A percentile compares a stretch with the other conserved stretches of the same genome.
Evolutionary conservation across 1,140 invertebrate genomes (phyloP).

Genomic region (Conus ventricosus): DNA sequence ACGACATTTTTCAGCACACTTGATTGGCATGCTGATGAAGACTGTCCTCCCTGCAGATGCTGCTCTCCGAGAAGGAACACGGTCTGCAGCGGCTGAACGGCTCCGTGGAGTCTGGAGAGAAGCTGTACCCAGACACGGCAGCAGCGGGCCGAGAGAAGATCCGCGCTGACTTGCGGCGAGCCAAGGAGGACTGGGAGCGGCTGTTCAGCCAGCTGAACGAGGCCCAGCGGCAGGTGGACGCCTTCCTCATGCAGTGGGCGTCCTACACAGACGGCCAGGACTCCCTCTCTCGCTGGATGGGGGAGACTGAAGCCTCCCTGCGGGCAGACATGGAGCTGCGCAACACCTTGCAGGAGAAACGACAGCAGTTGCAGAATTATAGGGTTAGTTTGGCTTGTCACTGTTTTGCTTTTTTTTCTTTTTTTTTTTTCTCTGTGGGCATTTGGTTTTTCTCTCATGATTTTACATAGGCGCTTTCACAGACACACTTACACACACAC

Average conservation of each 20-base stretch:
- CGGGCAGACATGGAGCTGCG: slow-evolving; percentile 81
- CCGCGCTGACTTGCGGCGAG: slow-evolving; percentile 84
- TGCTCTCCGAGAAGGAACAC: slow-evolving; percentile 88
- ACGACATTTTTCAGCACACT: no score
- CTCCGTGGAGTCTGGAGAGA: slow-evolving; percentile 86
- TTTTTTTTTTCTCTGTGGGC: no score
- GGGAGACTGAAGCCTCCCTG: slow-evolving; percentile 88
- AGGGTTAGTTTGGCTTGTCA: slow-evolving; percentile 78
- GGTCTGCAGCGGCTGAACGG: slow-evolving; percentile 85
- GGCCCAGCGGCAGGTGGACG: slow-evolving; percentile 72
- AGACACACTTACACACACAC: no score
- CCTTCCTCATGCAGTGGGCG: slow-evolving; percentile 71
- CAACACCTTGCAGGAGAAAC: slow-evolving; percentile 89
- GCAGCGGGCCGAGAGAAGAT: slow-evolving; percentile 91
- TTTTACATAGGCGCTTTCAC: slow-evolving; percentile 79
- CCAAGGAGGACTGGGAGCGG: slow-evolving; percentile 87
- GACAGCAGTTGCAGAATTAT: slow-evolving; percentile 89
- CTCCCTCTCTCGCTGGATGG: slow-evolving; percentile 87
- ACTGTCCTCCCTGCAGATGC: slow-evolving; percentile 76
- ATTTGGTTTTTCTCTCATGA: background rate
- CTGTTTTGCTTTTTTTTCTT: background rate
- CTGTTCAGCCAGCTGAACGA: slow-evolving; percentile 86
- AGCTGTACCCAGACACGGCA: slow-evolving; percentile 92
- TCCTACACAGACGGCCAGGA: slow-evolving; percentile 87
- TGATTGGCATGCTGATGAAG: no score